Base-by-base conservation (phyloP, 1,140 invertebrate species). In the Zaprionus tsacasi region DNA sequence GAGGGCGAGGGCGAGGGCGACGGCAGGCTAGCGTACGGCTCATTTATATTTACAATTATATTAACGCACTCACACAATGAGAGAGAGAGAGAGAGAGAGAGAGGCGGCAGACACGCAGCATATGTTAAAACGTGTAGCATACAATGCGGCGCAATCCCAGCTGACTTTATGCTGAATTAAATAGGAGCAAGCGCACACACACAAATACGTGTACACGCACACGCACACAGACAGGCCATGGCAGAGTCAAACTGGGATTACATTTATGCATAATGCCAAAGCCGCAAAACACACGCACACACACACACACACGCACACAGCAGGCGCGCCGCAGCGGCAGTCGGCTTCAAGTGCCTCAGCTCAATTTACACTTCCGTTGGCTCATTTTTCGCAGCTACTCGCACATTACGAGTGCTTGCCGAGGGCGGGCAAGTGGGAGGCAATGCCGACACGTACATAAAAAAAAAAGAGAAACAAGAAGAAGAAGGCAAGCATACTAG, bases 291-390 rank as follows among this genome's bases (percentile, higher is more conserved):
- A 69, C 40, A 70, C 70, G 75, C 30, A 70, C 70, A 69, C 75
- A 72, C 69, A 73, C 21, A 61, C 17, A 69, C 40, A 70, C 70
- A 69, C 40, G 67, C 70, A 69, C 75, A 72, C 69, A 78, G 63
- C 60, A 21, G 36, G 71, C 57, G 40, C 58, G 52, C 33, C 57
- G 65, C 17, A 21, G 70, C 64, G 61, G 57, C 64, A 35, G 63
- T 52, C 76, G 27, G 81, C 67, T 85, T 83, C 73, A 85, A 83
- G 81, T 85, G 82, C 45, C 45, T 50, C 45, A 50, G 45, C 76
- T 83, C 82, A 85, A 85, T 85, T 85, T 86, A 85, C 79, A 82
- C 82, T 85, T 86, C 82, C 82, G 70, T 82, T 79, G 45, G 56
- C 61, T 78, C 59, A 50, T 56, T 72, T 71, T 72, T 48, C 56